These are phyloP conservation scores for Orthosia incerta DNA, from an alignment of 2,888 invertebrate species.

Conservation along the genomic window DNA sequence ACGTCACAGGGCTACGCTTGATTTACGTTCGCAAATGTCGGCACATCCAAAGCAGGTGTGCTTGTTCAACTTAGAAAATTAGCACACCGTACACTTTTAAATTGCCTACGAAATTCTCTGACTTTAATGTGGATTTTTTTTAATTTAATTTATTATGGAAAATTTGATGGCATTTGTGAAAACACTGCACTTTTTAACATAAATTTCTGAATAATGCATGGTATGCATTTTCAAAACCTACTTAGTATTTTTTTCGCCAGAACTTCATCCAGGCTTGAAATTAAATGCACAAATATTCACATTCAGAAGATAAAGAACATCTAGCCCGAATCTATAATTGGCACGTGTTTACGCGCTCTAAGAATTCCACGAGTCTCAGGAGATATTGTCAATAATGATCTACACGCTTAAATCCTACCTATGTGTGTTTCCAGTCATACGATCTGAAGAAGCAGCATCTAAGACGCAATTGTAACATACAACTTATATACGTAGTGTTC, in stretches of 20 bases:
- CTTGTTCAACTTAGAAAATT: conserved; percentile 63
- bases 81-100: conserved; percentile 65
- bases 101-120: conserved; percentile 39
- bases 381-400: too few species aligned
- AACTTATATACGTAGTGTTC: background rate
- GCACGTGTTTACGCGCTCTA: too few species aligned
- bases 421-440: too few species aligned
- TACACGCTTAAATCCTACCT: too few species aligned
- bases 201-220: background rate
- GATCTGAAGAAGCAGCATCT: too few species aligned
- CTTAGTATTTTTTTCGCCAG: background rate
- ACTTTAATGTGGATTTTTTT: conserved; percentile 7
- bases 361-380: too few species aligned
- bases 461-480: background rate
- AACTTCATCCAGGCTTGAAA: too few species aligned
- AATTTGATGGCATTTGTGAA: background rate
- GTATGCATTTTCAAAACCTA: background rate
- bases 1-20: conserved; percentile 66
- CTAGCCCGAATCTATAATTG: background rate
- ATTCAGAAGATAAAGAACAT: background rate
- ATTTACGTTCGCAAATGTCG: conserved; percentile 71
- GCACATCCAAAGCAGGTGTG: conserved; percentile 70
- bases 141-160: background rate
- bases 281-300: too few species aligned
- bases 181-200: background rate